Evolutionary conservation across 1,140 invertebrate species (phyloP).

Genomic region (Brachionus plicatilis): DNA sequence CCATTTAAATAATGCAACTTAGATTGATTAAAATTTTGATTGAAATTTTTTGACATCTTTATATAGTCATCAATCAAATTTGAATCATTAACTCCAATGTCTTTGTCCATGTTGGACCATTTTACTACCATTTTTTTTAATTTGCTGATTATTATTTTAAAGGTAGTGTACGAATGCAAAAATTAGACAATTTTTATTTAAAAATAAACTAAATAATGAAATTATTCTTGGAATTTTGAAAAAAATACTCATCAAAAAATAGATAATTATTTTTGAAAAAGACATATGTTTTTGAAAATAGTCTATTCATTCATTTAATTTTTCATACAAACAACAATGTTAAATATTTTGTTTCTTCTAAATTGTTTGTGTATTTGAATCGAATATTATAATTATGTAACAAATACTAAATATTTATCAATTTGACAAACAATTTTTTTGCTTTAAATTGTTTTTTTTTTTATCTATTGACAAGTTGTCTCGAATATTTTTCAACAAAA

Average conservation of each 20-base stretch:
- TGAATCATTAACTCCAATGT: background rate
- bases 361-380: background rate
- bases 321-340: background rate
- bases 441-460: background rate
- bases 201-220: background rate
- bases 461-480: too few relatives aligned
- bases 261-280: background rate
- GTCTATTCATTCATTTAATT: background rate
- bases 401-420: background rate
- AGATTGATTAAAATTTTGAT: background rate
- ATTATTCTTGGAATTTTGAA: background rate
- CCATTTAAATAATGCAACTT: constrained; percentile 6
- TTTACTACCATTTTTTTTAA: background rate
- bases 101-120: background rate
- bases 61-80: background rate
- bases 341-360: background rate
- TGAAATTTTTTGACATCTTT: background rate
- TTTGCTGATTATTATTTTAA: background rate
- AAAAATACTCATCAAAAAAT: background rate
- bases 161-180: background rate
- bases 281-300: background rate
- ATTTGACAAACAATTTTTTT: background rate
- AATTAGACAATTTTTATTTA: background rate
- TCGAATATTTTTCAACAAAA: too few relatives aligned
- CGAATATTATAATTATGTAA: background rate